These are phyloP conservation scores for Palythoa grandiflora DNA, from an alignment of 92 coral and sea anemone genomes.

Conservation along the genomic window DNA sequence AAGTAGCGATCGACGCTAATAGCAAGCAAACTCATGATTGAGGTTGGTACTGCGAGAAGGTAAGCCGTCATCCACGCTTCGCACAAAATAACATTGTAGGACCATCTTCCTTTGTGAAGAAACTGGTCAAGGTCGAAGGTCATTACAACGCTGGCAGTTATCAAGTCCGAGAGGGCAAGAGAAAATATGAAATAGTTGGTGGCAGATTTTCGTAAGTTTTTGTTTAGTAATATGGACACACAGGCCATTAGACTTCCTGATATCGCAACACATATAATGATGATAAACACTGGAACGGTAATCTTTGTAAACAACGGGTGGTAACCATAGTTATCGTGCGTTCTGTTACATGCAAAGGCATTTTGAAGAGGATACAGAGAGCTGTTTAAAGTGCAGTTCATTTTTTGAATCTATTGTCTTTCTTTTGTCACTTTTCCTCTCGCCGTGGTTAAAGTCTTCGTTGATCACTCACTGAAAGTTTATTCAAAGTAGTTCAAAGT, in stretches of 20 bases:
- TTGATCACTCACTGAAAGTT: background rate
- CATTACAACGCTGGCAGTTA: constrained; percentile 74
- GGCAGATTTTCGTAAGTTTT: constrained; percentile 64
- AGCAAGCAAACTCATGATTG: constrained; percentile 68
- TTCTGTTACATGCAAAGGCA: background rate
- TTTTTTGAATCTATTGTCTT: background rate
- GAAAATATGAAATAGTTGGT: constrained; percentile 77
- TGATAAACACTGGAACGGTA: constrained; percentile 15
- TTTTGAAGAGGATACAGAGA: background rate
- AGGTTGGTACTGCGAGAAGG: constrained; percentile 79
- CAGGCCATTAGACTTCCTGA: constrained; percentile 73
- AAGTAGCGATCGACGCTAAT: constrained; percentile 73
- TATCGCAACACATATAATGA: constrained; percentile 67
- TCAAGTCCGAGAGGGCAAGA: constrained; percentile 80
- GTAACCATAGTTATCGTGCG: background rate
- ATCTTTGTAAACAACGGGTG: background rate
- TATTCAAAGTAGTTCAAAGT: no score
- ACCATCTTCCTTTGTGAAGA: constrained; percentile 62
- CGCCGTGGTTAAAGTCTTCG: background rate
- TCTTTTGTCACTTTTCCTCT: background rate
- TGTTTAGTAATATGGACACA: constrained; percentile 65
- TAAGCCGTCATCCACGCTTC: constrained; percentile 73
- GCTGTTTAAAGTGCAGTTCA: constrained; percentile 1
- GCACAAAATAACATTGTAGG: constrained; percentile 61
- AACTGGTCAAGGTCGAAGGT: constrained; percentile 76